Conservation (phyloP, 2,113 vertebrate genomes). For the Acrocephalus arundinaceus region DNA sequence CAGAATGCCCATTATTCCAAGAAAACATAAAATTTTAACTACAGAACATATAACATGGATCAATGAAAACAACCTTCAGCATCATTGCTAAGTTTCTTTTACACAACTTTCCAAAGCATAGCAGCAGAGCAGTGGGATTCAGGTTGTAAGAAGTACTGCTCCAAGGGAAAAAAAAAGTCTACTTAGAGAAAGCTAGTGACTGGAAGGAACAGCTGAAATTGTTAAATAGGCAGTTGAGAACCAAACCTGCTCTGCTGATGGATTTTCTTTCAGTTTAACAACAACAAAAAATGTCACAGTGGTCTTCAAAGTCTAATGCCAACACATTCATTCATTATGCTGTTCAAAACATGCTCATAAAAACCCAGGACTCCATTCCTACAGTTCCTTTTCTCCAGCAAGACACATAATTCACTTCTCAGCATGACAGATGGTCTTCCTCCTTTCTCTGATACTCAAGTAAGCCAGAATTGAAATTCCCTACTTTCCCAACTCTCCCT, state of each 20-base stretch:
- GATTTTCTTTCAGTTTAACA: not conserved
- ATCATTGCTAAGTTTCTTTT: not conserved
- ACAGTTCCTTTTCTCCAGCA: not conserved
- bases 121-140: not conserved
- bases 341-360: not conserved
- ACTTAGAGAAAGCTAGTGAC: not conserved
- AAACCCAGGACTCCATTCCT: not conserved
- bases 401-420: not conserved
- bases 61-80: not conserved
- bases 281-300: not conserved
- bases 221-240: not conserved
- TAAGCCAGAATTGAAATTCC: not conserved
- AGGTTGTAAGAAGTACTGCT: not conserved
- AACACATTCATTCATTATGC: not conserved
- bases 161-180: not conserved
- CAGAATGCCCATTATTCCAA: not conserved
- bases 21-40: not conserved
- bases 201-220: not conserved
- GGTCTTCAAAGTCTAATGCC: not conserved
- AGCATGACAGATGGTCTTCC: not conserved
- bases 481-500: not conserved
- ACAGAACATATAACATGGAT: not conserved
- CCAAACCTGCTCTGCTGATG: not conserved
- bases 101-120: rapidly evolving
- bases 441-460: not conserved